phyloP scores from a whole-genome alignment of 2,113 vertebrate species.

The Petaurus breviceps region DNA sequence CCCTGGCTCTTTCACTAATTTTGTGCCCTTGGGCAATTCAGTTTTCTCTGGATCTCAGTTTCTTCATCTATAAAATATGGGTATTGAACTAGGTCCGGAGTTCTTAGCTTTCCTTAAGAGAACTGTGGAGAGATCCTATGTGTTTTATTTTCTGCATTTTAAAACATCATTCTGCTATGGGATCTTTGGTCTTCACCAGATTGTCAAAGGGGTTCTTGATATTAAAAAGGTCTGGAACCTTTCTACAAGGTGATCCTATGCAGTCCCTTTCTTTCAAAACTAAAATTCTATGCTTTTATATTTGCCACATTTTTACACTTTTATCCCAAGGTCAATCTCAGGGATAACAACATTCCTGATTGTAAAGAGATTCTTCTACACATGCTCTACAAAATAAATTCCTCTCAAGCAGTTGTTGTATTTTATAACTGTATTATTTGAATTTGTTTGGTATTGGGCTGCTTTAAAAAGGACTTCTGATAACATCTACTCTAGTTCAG shows the following conservation, averaged over 20 bases:
- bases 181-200: not conserved
- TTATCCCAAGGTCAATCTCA: not conserved
- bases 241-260: not conserved
- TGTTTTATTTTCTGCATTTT: not conserved
- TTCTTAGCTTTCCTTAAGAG: not conserved
- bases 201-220: not conserved
- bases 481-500: not conserved
- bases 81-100: not conserved
- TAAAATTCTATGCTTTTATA: not conserved
- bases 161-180: not conserved
- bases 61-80: slow-evolving; percentile 15
- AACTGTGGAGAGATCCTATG: not conserved
- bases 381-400: not conserved
- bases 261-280: not conserved
- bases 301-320: not conserved
- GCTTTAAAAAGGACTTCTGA: not conserved
- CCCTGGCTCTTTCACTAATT: not conserved
- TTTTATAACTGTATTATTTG: not conserved
- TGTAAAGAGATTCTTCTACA: not conserved
- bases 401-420: not conserved
- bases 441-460: not conserved
- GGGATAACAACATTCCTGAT: not conserved
- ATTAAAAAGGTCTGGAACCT: not conserved
- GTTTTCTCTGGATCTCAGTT: slow-evolving; percentile 24
- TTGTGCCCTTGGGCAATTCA: not conserved